Conservation (phyloP, 2,888 invertebrate species). For the Drosophila basisetae region DNA sequence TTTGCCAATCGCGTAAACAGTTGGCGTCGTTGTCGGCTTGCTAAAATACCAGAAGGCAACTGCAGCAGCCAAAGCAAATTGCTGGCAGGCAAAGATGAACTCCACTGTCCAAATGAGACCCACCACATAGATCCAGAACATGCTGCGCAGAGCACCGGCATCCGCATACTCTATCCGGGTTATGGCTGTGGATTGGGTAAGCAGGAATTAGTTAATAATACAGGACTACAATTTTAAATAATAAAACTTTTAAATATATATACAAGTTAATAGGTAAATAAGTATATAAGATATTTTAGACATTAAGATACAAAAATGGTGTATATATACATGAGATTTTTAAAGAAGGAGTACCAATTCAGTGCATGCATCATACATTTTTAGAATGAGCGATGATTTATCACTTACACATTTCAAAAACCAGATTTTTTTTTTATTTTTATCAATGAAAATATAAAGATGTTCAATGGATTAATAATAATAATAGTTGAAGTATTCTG, state of each 20-base stretch:
- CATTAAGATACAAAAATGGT: neutral
- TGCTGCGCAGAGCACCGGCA: conserved; percentile 93
- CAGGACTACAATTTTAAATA: neutral
- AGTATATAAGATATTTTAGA: neutral
- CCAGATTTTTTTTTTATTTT: conserved; percentile 26
- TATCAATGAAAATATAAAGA: conserved; percentile 31
- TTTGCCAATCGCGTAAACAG: conserved; percentile 88
- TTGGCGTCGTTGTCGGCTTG: conserved; percentile 89
- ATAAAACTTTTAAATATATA: neutral
- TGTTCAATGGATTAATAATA: conserved; percentile 4
- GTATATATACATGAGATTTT: conserved; percentile 34
- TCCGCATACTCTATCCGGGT: conserved; percentile 90
- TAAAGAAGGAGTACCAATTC: conserved; percentile 2
- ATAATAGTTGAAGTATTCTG: conserved; percentile 1
- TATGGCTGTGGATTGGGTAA: conserved; percentile 85
- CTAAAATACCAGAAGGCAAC: conserved; percentile 98
- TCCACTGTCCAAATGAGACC: conserved; percentile 97
- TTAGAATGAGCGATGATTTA: conserved; percentile 6
- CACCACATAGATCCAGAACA: conserved; percentile 97
- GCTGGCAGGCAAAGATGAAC: conserved; percentile 97
- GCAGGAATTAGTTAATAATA: neutral
- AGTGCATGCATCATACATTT: conserved; percentile 25
- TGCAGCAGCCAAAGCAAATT: conserved; percentile 96
- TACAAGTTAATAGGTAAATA: conserved; percentile 5
- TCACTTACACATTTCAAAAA: conserved; percentile 54